These are phyloP conservation scores for Acrocephalus kingi DNA, from an alignment of 2,113 vertebrate species.

Conservation along the genomic window DNA sequence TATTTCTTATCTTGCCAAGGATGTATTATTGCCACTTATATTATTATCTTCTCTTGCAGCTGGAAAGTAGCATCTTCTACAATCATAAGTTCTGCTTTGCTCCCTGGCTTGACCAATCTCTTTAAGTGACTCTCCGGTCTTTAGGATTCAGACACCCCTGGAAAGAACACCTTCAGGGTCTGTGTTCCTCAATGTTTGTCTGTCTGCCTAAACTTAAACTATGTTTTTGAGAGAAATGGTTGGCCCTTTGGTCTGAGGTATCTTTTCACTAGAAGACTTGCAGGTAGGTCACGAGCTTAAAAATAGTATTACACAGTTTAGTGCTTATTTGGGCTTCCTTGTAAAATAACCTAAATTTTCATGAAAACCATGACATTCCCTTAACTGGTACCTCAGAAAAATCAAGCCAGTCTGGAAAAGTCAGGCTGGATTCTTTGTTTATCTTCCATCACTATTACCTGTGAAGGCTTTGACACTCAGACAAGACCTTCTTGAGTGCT, in stretches of 20 bases:
- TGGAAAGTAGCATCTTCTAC: not conserved
- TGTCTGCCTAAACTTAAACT: not conserved
- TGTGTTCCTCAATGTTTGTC: not conserved
- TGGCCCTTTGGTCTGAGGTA: not conserved
- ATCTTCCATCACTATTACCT: not conserved
- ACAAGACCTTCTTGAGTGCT: not conserved
- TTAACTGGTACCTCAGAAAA: not conserved
- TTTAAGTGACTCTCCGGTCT: not conserved
- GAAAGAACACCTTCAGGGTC: not conserved
- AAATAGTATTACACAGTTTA: not conserved
- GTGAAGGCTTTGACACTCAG: not conserved
- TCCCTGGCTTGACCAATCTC: not conserved
- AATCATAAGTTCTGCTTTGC: not conserved
- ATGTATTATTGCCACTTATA: not conserved
- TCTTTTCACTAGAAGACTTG: not conserved
- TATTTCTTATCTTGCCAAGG: not conserved
- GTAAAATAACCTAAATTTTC: not conserved
- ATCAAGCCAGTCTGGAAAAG: not conserved
- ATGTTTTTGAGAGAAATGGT: not conserved
- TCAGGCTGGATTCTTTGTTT: not conserved
- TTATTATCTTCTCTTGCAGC: not conserved
- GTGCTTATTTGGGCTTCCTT: not conserved
- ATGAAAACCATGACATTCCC: not conserved
- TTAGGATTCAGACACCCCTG: not conserved
- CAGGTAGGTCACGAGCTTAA: not conserved